These are phyloP conservation scores for Narcine bancroftii DNA, from an alignment of 2,113 vertebrate species.

Conservation along the genomic window DNA sequence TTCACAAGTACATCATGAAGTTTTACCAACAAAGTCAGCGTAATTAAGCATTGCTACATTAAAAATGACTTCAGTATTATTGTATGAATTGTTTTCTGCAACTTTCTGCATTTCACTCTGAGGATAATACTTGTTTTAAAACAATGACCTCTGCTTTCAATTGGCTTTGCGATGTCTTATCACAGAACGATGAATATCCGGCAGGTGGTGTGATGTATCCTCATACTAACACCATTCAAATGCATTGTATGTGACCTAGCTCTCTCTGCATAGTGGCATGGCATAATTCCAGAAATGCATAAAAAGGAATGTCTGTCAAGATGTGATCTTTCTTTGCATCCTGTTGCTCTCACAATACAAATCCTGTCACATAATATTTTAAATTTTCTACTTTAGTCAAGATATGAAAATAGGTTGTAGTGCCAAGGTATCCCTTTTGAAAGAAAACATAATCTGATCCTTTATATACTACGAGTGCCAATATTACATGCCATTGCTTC, in stretches of 20 bases:
- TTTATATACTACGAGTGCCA: background rate
- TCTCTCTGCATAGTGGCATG: constrained; percentile 28
- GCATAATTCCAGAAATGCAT: constrained; percentile 22
- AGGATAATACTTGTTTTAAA: background rate
- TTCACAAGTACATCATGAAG: background rate
- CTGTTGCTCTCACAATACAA: constrained; percentile 18
- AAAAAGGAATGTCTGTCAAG: constrained; percentile 25
- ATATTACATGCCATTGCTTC: background rate
- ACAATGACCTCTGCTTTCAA: constrained; percentile 4
- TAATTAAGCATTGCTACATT: too few relatives aligned
- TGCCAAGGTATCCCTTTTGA: background rate
- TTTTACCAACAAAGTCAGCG: background rate
- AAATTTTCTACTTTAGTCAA: background rate
- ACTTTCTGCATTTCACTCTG: background rate
- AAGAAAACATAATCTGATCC: background rate
- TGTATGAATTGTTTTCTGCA: background rate
- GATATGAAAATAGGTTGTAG: background rate
- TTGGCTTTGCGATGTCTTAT: background rate
- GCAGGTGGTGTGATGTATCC: constrained; percentile 18
- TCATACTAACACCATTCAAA: constrained; percentile 28
- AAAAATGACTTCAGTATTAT: background rate
- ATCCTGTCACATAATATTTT: background rate
- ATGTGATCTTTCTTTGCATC: constrained; percentile 17
- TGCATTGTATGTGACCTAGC: constrained; percentile 33
- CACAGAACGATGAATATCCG: constrained; percentile 29